Evolutionary conservation across 1,140 invertebrate species (phyloP), one percentile per base, ranked within the genome.

Genomic region (Drosophila chauvacae): DNA sequence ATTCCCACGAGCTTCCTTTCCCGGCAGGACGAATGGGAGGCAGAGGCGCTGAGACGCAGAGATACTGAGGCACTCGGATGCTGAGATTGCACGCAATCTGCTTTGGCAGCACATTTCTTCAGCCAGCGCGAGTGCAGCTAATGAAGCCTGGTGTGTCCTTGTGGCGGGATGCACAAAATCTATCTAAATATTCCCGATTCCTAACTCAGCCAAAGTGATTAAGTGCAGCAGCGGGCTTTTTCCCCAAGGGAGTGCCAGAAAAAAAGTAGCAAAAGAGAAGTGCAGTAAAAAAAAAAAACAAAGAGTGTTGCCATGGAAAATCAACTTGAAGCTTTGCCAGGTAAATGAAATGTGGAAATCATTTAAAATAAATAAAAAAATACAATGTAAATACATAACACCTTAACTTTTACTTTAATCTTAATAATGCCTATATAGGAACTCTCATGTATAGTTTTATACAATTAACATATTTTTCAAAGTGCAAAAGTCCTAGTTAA

Each of bases 41-140:
- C 20, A 16, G 18, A 23, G 51, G 37, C 4, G 14, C 20, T 70
- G 73, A 53, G 75, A 90, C 4, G 13, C 18, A 58, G 73, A 51
- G 75, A 90, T 90, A 59, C 58, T 68, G 69, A 37, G 42, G 44
- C 45, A 65, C 33, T 28, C 62, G 62, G 55, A 55, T 63, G 77
- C 81, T 84, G 85, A 90, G 81, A 90, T 90, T 90, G 86, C 85
- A 90, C 79, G 88, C 81, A 85, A 90, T 90, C 71, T 79, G 78
- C 85, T 65, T 72, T 85, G 74, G 71, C 81, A 90, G 86, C 81
- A 84, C 70, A 90, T 88, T 90, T 90, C 80, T 79, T 65, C 55
- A 70, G 59, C 18, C 30, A 35, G 16, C 11, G 30, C 66, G 63
- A 75, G 65, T 82, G 55, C 77, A 79, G 75, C 86, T 90, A 90